Evolutionary conservation across 2,797 vertebrate species (phyloP).

Genomic region (Oreochromis grahami): DNA sequence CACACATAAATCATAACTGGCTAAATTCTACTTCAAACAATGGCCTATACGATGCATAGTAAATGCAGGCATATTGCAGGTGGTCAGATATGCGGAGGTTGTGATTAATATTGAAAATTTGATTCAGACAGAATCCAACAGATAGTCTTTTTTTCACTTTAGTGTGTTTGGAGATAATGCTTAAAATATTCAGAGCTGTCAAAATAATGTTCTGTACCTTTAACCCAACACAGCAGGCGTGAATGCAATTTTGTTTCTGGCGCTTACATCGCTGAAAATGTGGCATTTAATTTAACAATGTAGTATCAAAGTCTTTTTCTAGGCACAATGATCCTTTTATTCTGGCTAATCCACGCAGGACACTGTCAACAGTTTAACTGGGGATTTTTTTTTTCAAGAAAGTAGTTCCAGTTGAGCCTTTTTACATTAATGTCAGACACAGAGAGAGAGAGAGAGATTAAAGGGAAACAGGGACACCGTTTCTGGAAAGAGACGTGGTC

Average conservation of each 20-base stretch:
- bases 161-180: neutral
- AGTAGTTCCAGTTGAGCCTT: neutral
- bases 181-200: neutral
- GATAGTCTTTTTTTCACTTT: neutral
- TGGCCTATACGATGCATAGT: neutral
- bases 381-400: neutral
- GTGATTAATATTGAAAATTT: neutral
- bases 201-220: neutral
- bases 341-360: neutral
- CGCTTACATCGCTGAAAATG: neutral
- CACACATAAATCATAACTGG: neutral
- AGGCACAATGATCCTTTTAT: neutral
- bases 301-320: neutral
- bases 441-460: neutral
- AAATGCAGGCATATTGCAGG: neutral
- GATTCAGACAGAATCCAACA: neutral
- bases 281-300: neutral
- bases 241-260: neutral
- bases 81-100: neutral
- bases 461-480: neutral
- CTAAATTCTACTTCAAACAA: neutral
- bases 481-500: neutral
- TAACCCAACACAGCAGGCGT: neutral
- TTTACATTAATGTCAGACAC: neutral
- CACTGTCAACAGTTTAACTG: neutral